Evolutionary conservation across 2,113 vertebrate genomes (phyloP), one percentile per base, ranked within the genome.

Genomic region (Speoplatyrhinus poulsoni): DNA sequence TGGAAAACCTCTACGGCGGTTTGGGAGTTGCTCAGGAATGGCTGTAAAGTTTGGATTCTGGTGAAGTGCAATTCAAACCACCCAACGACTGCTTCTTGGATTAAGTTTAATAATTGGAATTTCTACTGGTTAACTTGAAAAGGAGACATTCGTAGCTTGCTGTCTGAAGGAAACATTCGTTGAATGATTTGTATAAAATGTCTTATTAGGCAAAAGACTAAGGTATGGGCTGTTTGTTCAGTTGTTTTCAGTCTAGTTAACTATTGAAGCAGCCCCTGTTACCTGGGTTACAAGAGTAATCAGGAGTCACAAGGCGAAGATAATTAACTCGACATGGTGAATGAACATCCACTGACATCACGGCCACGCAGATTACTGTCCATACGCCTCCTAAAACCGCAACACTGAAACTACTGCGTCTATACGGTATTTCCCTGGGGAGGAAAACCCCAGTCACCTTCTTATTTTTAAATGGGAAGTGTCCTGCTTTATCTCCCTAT

Each of bases 251-350:
- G 61, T 56, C 62, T 63, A 52, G 88, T 85, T 84, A 56, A 0
- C 1, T 74, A 87, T 88, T 86, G 73, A 85, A 80, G 69, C 55
- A 54, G 52, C 60, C 16, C 53, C 66, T 15, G 74, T 82, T 84
- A 59, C 86, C 76, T 19, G 60, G 84, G 82, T 75, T 75, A 85
- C 70, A 50, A 11, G 50, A 73, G 68, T 67, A 60, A 80, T 75
- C 75, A 68, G 59, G 67, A 63, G 72, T 65, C 56, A 0, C 65
- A 48, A 46, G 9, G 26, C 46, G 48, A 74, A 73, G 83, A 91
- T 90, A 66, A 88, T 92, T 90, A 92, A 88, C 85, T 64, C 16
- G 32, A 71, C 70, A 73, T 9, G n/a, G 84, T 77, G 81, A 92
- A 89, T 88, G 85, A 84, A 86, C 91, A 80, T 83, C 78, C 47